Evolutionary conservation across 2,888 invertebrate species (phyloP).

Genomic region (Heliconius cydno): DNA sequence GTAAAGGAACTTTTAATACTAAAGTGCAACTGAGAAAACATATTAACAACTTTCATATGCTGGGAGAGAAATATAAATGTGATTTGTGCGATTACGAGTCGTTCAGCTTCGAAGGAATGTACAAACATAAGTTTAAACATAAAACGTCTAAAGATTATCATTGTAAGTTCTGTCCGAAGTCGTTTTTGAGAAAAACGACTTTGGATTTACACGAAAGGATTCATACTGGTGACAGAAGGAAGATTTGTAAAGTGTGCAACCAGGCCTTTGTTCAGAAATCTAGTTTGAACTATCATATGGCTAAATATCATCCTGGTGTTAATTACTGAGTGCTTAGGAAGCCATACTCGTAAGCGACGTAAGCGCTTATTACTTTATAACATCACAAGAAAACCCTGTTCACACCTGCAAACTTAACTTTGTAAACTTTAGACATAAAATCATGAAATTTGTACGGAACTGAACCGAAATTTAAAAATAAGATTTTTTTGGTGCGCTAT

Average conservation of each 20-base stretch:
- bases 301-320: constrained; percentile 73
- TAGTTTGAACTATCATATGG: constrained; percentile 75
- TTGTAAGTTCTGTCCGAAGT: constrained; percentile 73
- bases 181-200: constrained; percentile 68
- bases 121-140: constrained; percentile 73
- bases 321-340: constrained; percentile 55
- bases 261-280: constrained; percentile 78
- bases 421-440: too few relatives aligned
- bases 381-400: too few relatives aligned
- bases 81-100: constrained; percentile 69
- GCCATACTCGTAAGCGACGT: too few relatives aligned
- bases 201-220: constrained; percentile 54
- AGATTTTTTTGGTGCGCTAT: background rate
- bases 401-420: too few relatives aligned
- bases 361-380: too few relatives aligned
- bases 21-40: constrained; percentile 64
- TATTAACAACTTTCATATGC: constrained; percentile 70
- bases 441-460: too few relatives aligned
- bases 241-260: constrained; percentile 67
- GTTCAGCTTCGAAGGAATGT: constrained; percentile 61
- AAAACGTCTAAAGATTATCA: constrained; percentile 71
- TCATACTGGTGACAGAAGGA: constrained; percentile 71
- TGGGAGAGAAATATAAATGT: constrained; percentile 67
- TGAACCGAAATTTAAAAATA: background rate
- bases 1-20: constrained; percentile 65